These are phyloP conservation scores for Ylistrum balloti DNA, from an alignment of 1,140 invertebrate genomes.

Conservation along the genomic window DNA sequence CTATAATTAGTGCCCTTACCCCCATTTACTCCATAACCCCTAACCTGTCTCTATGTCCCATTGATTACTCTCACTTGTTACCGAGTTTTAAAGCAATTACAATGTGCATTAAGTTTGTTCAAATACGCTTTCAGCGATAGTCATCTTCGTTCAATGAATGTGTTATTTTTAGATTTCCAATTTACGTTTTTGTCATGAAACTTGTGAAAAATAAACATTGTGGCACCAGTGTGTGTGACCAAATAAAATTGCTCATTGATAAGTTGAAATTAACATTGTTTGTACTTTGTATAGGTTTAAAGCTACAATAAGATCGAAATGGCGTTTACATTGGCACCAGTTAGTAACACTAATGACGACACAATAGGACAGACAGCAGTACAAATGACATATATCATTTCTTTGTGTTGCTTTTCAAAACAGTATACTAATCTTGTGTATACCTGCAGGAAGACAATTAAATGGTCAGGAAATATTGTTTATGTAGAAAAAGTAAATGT, in stretches of 20 bases:
- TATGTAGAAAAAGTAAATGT: too few species aligned
- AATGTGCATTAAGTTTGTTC: neutral
- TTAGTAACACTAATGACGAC: neutral
- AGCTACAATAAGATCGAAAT: neutral
- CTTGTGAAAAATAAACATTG: neutral
- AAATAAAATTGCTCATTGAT: neutral
- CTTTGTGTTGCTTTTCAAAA: too few species aligned
- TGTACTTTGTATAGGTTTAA: neutral
- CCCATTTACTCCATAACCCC: neutral
- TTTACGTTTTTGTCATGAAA: neutral
- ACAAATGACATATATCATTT: neutral
- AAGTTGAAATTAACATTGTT: neutral
- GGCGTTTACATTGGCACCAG: neutral
- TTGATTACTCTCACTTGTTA: slow-evolving; percentile 1
- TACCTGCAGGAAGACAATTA: too few species aligned
- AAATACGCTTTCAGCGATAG: neutral
- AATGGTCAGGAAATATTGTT: too few species aligned
- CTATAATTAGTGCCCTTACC: too few species aligned
- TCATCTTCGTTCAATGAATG: neutral
- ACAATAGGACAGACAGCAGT: neutral
- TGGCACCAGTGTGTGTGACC: neutral
- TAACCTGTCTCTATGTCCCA: neutral
- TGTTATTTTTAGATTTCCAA: neutral
- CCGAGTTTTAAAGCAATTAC: neutral
- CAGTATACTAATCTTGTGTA: too few species aligned